Percentiles rank a stretch among this genome's conserved stretches.
Evolutionary conservation across 2,888 invertebrate species (phyloP).

Genomic region (Anarsia innoxiella): DNA sequence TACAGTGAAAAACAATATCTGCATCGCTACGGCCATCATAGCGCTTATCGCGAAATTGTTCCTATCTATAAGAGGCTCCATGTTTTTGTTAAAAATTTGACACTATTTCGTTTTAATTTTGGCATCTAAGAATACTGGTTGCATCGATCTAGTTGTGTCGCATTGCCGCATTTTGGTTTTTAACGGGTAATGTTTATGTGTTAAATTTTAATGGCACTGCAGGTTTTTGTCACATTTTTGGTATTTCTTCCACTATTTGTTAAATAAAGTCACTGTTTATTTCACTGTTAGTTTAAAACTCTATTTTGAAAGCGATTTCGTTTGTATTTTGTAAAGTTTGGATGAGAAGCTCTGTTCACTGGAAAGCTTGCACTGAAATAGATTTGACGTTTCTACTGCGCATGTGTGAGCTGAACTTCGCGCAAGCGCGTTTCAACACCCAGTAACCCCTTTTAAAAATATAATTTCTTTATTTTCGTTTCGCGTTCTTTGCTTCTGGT

Average conservation of each 20-base stretch:
- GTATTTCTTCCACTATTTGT: not conserved
- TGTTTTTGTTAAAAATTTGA: slow-evolving; percentile 46
- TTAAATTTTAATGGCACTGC: slow-evolving; percentile 16
- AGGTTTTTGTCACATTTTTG: slow-evolving; percentile 14
- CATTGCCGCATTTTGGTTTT: slow-evolving; percentile 51
- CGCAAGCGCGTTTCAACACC: slow-evolving; percentile 54
- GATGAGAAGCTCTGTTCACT: slow-evolving; percentile 24
- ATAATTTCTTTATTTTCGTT: too few species aligned
- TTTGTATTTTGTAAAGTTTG: not conserved
- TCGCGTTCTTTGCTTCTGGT: too few species aligned
- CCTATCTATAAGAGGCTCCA: slow-evolving; percentile 86
- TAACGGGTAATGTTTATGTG: slow-evolving; percentile 19
- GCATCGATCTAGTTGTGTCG: slow-evolving; percentile 43
- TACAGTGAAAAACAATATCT: slow-evolving; percentile 90
- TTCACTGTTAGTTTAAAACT: not conserved
- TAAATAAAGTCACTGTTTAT: too few species aligned
- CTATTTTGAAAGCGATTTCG: not conserved
- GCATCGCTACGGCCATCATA: slow-evolving; percentile 88
- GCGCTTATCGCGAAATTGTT: slow-evolving; percentile 92
- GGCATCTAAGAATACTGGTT: slow-evolving; percentile 40
- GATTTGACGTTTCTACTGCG: slow-evolving; percentile 55
- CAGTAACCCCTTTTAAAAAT: too few species aligned
- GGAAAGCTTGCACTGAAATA: slow-evolving; percentile 60
- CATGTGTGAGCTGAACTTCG: slow-evolving; percentile 32
- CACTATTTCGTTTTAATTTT: slow-evolving; percentile 45